These are phyloP conservation scores for Thermophis baileyi DNA, from an alignment of 2,113 vertebrate genomes.

Conservation along the genomic window DNA sequence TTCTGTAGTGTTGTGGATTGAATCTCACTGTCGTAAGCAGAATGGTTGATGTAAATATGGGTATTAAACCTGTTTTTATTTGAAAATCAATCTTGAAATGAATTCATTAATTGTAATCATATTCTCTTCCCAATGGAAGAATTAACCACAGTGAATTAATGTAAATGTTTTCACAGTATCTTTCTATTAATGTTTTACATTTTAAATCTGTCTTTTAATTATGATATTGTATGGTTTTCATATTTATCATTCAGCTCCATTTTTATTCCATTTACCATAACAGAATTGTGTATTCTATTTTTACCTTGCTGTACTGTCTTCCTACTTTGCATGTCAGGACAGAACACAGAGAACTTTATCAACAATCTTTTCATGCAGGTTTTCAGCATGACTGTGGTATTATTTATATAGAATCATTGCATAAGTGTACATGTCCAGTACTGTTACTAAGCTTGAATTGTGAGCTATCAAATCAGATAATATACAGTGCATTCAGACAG, in stretches of 20 bases:
- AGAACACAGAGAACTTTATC: background rate
- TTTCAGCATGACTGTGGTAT: background rate
- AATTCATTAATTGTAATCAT: conserved; percentile 1
- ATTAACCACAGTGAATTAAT: background rate
- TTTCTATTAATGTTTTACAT: background rate
- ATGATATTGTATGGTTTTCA: background rate
- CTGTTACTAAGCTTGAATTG: background rate
- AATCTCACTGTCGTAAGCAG: background rate
- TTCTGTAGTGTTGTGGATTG: background rate
- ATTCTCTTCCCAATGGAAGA: background rate
- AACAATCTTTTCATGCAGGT: background rate
- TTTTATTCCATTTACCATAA: background rate
- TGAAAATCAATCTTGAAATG: background rate
- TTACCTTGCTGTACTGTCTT: background rate
- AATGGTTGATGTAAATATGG: background rate
- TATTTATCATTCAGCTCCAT: background rate
- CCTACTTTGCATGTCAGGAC: background rate
- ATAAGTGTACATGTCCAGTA: background rate
- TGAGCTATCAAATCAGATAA: background rate
- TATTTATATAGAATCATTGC: background rate
- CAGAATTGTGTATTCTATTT: background rate
- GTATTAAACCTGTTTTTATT: background rate
- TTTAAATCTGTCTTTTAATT: conserved; percentile 14
- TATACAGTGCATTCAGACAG: background rate
- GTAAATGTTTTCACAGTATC: background rate